Base-by-base conservation (phyloP, 2,888 invertebrate species). In the Bursaphelenchus okinawaensis region DNA sequence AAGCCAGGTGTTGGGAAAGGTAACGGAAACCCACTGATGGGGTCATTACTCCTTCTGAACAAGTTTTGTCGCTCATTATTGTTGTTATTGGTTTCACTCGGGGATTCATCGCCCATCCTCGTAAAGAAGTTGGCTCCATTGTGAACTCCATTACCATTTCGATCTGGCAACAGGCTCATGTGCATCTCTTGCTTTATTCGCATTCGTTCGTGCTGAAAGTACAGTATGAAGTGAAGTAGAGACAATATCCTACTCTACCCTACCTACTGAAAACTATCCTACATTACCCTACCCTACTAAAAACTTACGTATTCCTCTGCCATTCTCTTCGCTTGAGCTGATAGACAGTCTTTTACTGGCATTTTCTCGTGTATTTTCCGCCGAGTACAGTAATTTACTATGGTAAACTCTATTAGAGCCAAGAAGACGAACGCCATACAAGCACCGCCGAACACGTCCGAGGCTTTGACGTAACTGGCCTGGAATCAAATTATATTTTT, bases 341-440 rank as follows among this genome's bases (percentile, higher is more conserved):
- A 63, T 19, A 65, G 29, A 52, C 52, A 55, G 19, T 9, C 20
- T 12, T 9, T 51, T n/a, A 24, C 50, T 2, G 23, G 62, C 27
- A 40, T 20, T 19, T 52, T 20, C 55, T 55, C 62, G 23, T 55
- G 67, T 7, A 27, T 31, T 31, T 66, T 66, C 20, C 66, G 24
- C 19, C 66, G 12, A 19, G 66, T 66, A 51, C 66, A 66, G 31
- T 66, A 66, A 52, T 66, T 66, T 29, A 66, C 66, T 7, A 66
- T 22, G n/a, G 68, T 68, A 54, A 68, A 68, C 28, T 68, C 68
- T 24, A 68, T 68, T 55, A 68, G 51, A 7, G 71, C 63, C 66
- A 66, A 52, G 63, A 68, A 68, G 4, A 68, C 68, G 40, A 68
- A 68, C 4, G 68, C 54, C 67, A 68, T 68, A 22, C 68, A 68